Conservation (phyloP, 2,797 vertebrate genomes). For the Distichodus sexfasciatus region DNA sequence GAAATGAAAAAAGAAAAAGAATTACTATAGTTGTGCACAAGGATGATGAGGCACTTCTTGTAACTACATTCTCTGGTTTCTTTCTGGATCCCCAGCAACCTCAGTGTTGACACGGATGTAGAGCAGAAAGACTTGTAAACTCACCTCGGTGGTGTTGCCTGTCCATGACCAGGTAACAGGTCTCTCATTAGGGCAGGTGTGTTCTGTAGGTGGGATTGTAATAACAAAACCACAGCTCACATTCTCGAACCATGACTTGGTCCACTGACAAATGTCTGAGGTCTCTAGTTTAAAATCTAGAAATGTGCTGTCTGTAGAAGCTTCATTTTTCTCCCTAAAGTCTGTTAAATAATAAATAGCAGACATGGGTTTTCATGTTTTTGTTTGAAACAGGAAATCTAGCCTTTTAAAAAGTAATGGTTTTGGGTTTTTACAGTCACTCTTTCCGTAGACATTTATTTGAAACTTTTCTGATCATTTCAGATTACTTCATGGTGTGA, state of each 20-base stretch:
- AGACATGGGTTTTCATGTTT: background rate
- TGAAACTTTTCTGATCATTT: no score
- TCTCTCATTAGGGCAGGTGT: background rate
- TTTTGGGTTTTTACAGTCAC: background rate
- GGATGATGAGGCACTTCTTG: no score
- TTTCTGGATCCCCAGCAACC: background rate
- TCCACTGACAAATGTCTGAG: background rate
- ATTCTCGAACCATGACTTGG: background rate
- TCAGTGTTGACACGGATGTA: background rate
- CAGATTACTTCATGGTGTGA: no score
- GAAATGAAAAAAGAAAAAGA: background rate
- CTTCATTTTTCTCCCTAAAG: background rate
- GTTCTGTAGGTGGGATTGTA: background rate
- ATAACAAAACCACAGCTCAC: background rate
- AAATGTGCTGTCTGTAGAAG: slow-evolving; percentile 1
- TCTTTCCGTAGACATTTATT: no score
- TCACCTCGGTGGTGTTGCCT: background rate
- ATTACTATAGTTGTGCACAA: background rate
- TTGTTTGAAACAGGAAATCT: background rate
- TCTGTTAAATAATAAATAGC: background rate
- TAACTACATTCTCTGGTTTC: background rate
- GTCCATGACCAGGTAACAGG: background rate
- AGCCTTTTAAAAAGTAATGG: background rate
- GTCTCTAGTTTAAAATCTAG: background rate
- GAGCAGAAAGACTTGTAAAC: slow-evolving; percentile 7